Percentiles rank a stretch among this genome's conserved stretches.
phyloP scores from a whole-genome alignment of 2,797 vertebrate species.

The Liparis tanakae region DNA sequence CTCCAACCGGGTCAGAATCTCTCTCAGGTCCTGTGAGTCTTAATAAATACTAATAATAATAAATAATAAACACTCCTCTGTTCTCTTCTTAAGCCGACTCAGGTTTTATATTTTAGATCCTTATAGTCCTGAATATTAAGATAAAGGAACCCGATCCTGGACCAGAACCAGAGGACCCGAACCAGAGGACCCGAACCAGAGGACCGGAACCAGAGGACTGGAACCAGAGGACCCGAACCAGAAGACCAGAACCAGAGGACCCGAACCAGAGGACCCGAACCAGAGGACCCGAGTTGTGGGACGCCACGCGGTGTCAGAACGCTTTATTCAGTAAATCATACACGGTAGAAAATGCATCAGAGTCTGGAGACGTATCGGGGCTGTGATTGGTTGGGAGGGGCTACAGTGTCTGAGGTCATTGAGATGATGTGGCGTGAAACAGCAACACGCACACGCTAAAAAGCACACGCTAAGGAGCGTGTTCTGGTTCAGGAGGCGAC shows the following conservation, averaged over 20 bases:
- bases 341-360: conserved; percentile 87
- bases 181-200: no score
- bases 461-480: conserved; percentile 58
- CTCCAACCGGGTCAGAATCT: conserved; percentile 10
- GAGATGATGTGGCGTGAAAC: conserved; percentile 64
- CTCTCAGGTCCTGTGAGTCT: conserved; percentile 8
- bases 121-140: no score
- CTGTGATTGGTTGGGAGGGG: conserved; percentile 78
- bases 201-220: no score
- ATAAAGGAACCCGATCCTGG: no score
- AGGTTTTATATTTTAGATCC: no score
- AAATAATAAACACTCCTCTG: conserved; percentile 3
- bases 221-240: no score
- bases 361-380: conserved; percentile 80
- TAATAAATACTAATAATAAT: neutral
- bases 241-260: no score
- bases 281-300: no score
- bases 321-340: conserved; percentile 97
- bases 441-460: conserved; percentile 66
- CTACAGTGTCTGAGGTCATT: conserved; percentile 78
- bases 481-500: conserved; percentile 13
- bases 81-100: neutral
- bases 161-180: no score
- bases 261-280: no score
- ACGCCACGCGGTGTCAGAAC: conserved; percentile 82